phyloP scores from a whole-genome alignment of 2,797 vertebrate genomes.

The Sciurus vulgaris region DNA sequence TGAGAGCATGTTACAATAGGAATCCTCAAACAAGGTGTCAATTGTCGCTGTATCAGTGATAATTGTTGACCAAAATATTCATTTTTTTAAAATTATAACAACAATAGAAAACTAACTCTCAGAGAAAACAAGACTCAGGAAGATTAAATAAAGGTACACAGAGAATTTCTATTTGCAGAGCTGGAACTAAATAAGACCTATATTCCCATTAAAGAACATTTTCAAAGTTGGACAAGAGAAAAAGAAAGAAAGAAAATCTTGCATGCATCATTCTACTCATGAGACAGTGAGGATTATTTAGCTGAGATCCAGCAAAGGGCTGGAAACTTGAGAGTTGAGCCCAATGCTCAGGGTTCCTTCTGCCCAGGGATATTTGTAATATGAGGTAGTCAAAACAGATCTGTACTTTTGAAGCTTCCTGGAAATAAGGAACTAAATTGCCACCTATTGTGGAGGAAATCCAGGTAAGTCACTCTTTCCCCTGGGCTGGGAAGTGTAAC shows the following conservation, averaged over 20 bases:
- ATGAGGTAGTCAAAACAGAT: background rate
- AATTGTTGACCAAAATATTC: background rate
- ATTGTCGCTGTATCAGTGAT: background rate
- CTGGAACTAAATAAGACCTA: background rate
- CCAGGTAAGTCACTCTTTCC: background rate
- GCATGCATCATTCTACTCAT: background rate
- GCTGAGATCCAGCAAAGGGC: background rate
- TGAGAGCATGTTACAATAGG: background rate
- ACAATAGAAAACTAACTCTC: background rate
- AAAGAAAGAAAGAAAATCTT: background rate
- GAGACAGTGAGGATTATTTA: background rate
- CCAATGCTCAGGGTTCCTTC: background rate
- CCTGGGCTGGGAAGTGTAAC: background rate
- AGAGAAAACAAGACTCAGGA: background rate
- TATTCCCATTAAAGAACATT: background rate
- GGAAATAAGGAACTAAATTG: background rate
- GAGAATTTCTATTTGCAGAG: background rate
- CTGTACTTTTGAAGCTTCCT: background rate
- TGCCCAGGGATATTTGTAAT: background rate
- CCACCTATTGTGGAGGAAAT: background rate
- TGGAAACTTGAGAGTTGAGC: background rate
- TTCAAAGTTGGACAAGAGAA: background rate
- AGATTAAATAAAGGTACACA: constrained; percentile 1
- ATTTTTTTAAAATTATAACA: background rate
- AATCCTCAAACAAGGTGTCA: background rate